A percentile compares a stretch with the other conserved stretches of the same genome.
Evolutionary conservation across 92 coral and sea anemone species (phyloP).

Genomic region (Epizoanthus scotinus): DNA sequence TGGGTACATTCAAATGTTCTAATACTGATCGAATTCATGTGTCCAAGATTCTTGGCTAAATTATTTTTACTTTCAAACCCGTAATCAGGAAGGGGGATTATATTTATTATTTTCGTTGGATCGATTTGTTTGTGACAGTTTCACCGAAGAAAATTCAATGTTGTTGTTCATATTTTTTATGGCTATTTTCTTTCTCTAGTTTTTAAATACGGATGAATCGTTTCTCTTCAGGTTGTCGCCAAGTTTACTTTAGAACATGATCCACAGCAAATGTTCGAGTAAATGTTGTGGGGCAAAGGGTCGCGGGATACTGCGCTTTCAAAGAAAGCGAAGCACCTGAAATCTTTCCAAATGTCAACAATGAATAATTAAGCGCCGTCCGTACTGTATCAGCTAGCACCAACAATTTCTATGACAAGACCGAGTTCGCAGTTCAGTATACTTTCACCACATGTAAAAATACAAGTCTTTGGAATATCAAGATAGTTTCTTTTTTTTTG

Average conservation of each 20-base stretch:
- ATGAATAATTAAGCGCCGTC: slow-evolving; percentile 57
- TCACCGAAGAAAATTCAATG: background rate
- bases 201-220: background rate
- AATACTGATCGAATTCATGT: background rate
- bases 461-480: background rate
- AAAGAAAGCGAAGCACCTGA: slow-evolving; percentile 54
- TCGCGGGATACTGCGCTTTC: slow-evolving; percentile 45
- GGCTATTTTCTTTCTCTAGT: background rate
- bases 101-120: slow-evolving; percentile 3
- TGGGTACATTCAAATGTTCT: background rate
- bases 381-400: slow-evolving; percentile 57
- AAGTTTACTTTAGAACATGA: slow-evolving; percentile 35
- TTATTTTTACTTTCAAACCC: background rate
- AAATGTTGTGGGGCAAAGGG: slow-evolving; percentile 40
- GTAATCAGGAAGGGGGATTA: slow-evolving; percentile 14
- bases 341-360: slow-evolving; percentile 58
- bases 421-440: background rate
- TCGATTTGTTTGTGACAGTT: slow-evolving; percentile 18
- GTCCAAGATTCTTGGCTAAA: slow-evolving; percentile 1
- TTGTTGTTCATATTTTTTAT: slow-evolving; percentile 1
- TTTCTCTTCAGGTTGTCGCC: background rate
- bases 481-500: background rate
- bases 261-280: slow-evolving; percentile 14
- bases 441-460: background rate
- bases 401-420: background rate